Percentiles rank a stretch among this genome's conserved stretches.
phyloP scores from a whole-genome alignment of 2,888 invertebrate genomes.

The Sipunculus nudus region DNA sequence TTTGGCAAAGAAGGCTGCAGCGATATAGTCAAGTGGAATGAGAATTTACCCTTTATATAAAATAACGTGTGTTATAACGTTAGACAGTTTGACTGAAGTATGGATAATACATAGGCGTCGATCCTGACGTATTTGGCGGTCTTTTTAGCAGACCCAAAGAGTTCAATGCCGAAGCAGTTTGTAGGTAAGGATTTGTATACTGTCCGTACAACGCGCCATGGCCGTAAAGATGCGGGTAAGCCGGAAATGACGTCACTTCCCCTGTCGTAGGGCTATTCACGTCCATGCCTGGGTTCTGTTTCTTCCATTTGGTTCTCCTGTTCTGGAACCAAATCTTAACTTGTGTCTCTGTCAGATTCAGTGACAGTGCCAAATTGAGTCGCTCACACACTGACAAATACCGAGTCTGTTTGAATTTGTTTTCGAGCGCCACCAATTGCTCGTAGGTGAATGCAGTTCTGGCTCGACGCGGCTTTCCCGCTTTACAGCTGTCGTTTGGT shows the following conservation, averaged over 20 bases:
- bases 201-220: not conserved
- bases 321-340: conserved; percentile 74
- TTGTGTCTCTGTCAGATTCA: conserved; percentile 97
- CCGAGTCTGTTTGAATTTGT: conserved; percentile 94
- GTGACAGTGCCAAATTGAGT: conserved; percentile 90
- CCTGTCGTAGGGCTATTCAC: conserved; percentile 71
- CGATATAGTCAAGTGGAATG: no score
- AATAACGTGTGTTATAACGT: no score
- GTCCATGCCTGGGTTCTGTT: conserved; percentile 98
- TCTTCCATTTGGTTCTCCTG: conserved; percentile 96
- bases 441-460: conserved; percentile 99
- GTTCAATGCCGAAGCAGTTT: no score
- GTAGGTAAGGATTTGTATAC: no score
- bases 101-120: no score
- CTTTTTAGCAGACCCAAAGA: no score
- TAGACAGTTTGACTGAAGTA: no score
- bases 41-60: no score
- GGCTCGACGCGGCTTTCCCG: conserved; percentile 82
- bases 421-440: conserved; percentile 93
- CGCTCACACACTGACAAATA: conserved; percentile 98
- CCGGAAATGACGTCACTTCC: not conserved
- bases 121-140: no score
- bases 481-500: conserved; percentile 5
- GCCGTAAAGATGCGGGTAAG: not conserved
- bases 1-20: no score